Evolutionary conservation across 2,888 invertebrate species (phyloP).

Genomic region (Serrognathus titanus): DNA sequence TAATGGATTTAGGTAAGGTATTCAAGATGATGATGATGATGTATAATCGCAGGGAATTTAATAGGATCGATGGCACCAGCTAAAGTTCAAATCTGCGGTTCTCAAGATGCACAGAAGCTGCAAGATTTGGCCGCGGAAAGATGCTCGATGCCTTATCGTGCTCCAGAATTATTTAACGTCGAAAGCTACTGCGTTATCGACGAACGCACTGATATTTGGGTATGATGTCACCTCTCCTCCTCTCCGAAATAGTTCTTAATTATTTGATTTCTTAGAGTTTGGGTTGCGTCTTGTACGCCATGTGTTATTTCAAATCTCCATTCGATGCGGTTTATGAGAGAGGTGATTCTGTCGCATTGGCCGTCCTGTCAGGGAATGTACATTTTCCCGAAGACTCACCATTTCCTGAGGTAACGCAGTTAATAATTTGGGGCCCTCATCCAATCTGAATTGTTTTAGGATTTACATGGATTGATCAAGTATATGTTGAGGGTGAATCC

Average conservation of each 20-base stretch:
- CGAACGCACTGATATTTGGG: slow-evolving; percentile 86
- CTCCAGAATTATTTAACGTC: slow-evolving; percentile 84
- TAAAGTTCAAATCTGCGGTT: slow-evolving; percentile 62
- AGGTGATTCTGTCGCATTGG: slow-evolving; percentile 83
- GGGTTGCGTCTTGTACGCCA: slow-evolving; percentile 80
- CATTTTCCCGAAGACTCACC: slow-evolving; percentile 67
- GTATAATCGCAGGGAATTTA: slow-evolving; percentile 1
- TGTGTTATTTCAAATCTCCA: slow-evolving; percentile 82
- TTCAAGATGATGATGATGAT: neutral
- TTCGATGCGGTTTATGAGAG: slow-evolving; percentile 80
- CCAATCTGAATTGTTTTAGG: slow-evolving; percentile 48
- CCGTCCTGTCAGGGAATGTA: slow-evolving; percentile 73
- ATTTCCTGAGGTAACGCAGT: slow-evolving; percentile 55
- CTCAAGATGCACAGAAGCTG: slow-evolving; percentile 65
- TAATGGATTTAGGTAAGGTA: slow-evolving; percentile 75
- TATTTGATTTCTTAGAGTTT: slow-evolving; percentile 58
- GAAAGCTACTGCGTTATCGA: slow-evolving; percentile 77
- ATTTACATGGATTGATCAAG: slow-evolving; percentile 65
- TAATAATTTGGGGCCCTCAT: neutral
- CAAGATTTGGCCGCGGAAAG: slow-evolving; percentile 81
- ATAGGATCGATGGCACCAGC: slow-evolving; percentile 65
- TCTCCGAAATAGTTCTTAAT: neutral
- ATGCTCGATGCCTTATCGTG: slow-evolving; percentile 84
- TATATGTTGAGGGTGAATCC: slow-evolving; percentile 73
- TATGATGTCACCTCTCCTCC: slow-evolving; percentile 38